Conservation (phyloP, 1,140 invertebrate genomes). For the Drosophila ananassae region DNA sequence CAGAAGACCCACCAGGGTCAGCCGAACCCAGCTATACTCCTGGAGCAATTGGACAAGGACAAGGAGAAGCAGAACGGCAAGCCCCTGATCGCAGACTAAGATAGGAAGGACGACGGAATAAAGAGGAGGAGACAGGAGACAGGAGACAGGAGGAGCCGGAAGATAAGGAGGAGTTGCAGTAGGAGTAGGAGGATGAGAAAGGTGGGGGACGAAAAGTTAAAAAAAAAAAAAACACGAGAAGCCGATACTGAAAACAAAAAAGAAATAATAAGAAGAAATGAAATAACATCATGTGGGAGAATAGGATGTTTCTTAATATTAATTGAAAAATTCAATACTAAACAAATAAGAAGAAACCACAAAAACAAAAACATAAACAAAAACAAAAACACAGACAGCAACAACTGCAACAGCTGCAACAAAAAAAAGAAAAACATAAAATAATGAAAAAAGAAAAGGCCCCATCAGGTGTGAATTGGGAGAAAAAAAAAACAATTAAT, state of each 20-base stretch:
- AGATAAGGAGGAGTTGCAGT: constrained; percentile 5
- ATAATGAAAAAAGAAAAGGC: constrained; percentile 33
- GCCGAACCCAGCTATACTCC: constrained; percentile 75
- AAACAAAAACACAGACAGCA: neutral
- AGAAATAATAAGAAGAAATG: neutral
- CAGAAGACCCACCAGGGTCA: constrained; percentile 88
- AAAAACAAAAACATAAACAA: neutral
- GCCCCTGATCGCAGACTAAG: constrained; percentile 74
- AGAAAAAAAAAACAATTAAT: neutral
- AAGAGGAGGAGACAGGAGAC: neutral
- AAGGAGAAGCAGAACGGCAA: constrained; percentile 82
- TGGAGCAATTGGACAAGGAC: constrained; percentile 81
- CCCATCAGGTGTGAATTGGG: constrained; percentile 45
- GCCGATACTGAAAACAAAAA: neutral
- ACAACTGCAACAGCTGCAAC: constrained; percentile 23
- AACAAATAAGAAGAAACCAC: constrained; percentile 54
- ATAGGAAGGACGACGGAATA: neutral
- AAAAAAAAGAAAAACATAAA: constrained; percentile 21
- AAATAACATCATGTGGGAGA: constrained; percentile 7
- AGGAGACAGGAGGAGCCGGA: neutral
- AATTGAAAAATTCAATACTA: constrained; percentile 79
- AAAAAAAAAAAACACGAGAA: neutral
- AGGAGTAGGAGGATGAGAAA: neutral
- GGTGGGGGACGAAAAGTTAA: neutral
- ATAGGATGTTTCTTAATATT: constrained; percentile 73